Conservation (phyloP, 2,888 invertebrate species). For the Leptinotarsa tumamoca region DNA sequence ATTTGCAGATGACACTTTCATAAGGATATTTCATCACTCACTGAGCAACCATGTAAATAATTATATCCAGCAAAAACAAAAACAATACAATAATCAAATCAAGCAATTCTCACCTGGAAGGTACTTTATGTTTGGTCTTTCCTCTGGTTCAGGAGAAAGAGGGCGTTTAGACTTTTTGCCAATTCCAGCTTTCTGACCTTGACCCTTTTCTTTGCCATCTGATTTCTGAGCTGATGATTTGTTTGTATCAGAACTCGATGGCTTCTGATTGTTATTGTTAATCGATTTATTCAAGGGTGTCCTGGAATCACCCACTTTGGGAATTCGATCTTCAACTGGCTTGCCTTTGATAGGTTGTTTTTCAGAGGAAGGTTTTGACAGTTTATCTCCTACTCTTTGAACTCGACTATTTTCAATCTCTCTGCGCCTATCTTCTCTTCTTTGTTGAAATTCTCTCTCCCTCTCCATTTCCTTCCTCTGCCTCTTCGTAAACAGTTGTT, state of each 20-base stretch:
- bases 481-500: conserved; percentile 83
- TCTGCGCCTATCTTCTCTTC: conserved; percentile 62
- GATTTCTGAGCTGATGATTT: neutral
- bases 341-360: neutral
- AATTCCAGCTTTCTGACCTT: neutral
- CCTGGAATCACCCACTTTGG: neutral
- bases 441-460: conserved; percentile 76
- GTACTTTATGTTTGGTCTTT: neutral
- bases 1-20: no score
- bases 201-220: neutral
- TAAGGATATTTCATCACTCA: no score
- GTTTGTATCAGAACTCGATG: neutral
- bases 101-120: conserved; percentile 5
- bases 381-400: conserved; percentile 13
- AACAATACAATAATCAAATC: neutral
- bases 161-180: neutral
- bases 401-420: conserved; percentile 31
- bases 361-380: neutral
- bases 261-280: neutral
- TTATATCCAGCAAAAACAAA: neutral
- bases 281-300: neutral
- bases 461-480: conserved; percentile 82
- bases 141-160: conserved; percentile 6
- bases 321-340: neutral
- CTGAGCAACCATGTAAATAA: no score